Percentiles rank a stretch among this genome's conserved stretches.
Evolutionary conservation across 2,113 vertebrate genomes (phyloP).

Genomic region (Sterrhoptilus dennistouni): DNA sequence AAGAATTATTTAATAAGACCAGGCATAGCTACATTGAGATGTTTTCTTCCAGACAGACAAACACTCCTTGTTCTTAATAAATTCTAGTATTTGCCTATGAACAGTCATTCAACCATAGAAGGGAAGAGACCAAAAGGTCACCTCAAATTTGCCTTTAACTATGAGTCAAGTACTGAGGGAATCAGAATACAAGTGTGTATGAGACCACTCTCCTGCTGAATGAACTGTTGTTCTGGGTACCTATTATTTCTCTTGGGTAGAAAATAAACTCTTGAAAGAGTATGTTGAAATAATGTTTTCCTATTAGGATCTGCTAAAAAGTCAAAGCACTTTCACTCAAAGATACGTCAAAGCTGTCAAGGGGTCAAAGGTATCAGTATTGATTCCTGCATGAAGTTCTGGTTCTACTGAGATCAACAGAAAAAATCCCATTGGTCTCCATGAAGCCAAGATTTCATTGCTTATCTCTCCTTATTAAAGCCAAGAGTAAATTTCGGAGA

Average conservation of each 20-base stretch:
- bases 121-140: not conserved
- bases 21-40: not conserved
- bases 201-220: not conserved
- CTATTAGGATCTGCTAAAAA: not conserved
- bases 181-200: not conserved
- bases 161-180: not conserved
- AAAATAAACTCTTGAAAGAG: not conserved
- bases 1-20: not conserved
- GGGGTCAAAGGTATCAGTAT: not conserved
- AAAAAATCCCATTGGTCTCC: not conserved
- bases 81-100: not conserved
- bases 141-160: not conserved
- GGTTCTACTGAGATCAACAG: not conserved
- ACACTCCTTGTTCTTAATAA: not conserved
- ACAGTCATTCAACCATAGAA: not conserved
- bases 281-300: not conserved
- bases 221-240: not conserved
- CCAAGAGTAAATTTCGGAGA: not conserved
- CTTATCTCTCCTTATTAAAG: not conserved
- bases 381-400: not conserved
- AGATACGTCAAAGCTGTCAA: not conserved
- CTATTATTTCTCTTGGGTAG: not conserved
- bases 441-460: not conserved
- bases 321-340: not conserved
- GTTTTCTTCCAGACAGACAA: not conserved